phyloP scores from a whole-genome alignment of 2,113 vertebrate genomes.

The Monopterus albus region DNA sequence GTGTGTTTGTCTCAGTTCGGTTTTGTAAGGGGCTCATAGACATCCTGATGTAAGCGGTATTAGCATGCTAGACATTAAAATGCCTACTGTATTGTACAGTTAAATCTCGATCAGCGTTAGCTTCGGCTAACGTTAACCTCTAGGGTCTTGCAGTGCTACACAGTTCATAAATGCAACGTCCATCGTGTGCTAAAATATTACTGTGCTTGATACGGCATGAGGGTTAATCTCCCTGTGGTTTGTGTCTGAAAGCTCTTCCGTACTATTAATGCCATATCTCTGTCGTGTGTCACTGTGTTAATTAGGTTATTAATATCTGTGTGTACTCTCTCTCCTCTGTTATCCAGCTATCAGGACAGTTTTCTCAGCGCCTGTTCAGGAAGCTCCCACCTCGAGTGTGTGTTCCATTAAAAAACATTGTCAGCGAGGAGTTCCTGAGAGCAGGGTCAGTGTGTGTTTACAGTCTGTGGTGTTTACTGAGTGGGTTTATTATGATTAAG shows the following conservation, averaged over 20 bases:
- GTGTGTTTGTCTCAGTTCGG: rapidly evolving
- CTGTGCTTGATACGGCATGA: too few species aligned
- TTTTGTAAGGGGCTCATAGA: background rate
- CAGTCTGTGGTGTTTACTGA: too few species aligned
- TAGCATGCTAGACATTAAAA: background rate
- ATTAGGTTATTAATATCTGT: background rate
- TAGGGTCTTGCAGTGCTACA: background rate
- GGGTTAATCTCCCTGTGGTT: too few species aligned
- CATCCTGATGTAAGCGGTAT: background rate
- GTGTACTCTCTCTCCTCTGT: background rate
- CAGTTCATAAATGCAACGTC: background rate
- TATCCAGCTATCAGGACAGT: conserved; percentile 90
- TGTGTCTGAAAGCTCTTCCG: too few species aligned
- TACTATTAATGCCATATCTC: too few species aligned
- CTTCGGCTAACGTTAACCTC: too few species aligned
- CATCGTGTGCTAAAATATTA: too few species aligned
- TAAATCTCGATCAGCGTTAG: background rate
- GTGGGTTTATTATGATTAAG: background rate
- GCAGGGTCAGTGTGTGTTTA: conserved; percentile 86
- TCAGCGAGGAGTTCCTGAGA: conserved; percentile 91
- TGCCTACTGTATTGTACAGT: background rate
- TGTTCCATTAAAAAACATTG: conserved; percentile 90
- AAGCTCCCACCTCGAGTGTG: conserved; percentile 92
- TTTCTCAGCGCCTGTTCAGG: conserved; percentile 90
- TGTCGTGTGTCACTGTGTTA: background rate